phyloP scores from a whole-genome alignment of 2,797 vertebrate genomes.

The Halcyon smyrnensis region DNA sequence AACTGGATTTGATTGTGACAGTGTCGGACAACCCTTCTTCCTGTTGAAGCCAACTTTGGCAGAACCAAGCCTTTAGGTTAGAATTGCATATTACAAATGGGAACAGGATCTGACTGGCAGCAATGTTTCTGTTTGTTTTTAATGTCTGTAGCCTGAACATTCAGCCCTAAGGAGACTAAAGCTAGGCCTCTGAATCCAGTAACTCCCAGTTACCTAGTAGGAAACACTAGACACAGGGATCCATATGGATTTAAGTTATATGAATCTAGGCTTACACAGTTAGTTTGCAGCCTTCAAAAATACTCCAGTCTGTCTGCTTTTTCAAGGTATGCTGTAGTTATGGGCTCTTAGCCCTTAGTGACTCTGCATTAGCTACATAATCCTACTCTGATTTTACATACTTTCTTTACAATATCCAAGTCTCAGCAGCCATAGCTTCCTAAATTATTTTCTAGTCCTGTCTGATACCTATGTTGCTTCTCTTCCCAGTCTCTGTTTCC shows the following conservation, averaged over 20 bases:
- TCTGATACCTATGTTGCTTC: neutral
- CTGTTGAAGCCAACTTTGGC: neutral
- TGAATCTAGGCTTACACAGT: neutral
- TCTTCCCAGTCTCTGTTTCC: neutral
- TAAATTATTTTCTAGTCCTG: neutral
- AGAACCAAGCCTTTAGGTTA: slow-evolving; percentile 24
- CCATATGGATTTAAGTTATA: neutral
- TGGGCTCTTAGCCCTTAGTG: neutral
- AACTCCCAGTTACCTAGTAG: neutral
- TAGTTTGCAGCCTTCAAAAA: neutral
- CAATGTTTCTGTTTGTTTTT: slow-evolving; percentile 16
- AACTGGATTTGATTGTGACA: slow-evolving; percentile 9
- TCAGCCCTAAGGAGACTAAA: slow-evolving; percentile 1
- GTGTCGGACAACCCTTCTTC: neutral
- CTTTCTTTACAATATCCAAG: neutral
- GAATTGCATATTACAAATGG: neutral
- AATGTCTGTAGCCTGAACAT: neutral
- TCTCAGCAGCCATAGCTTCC: neutral
- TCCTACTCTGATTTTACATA: neutral
- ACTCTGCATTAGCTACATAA: neutral
- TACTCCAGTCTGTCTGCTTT: neutral
- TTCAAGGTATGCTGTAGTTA: neutral
- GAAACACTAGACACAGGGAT: neutral
- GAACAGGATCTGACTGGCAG: neutral
- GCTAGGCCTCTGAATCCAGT: neutral